phyloP scores from a whole-genome alignment of 2,113 vertebrate species.

The Dicerorhinus sumatrensis region DNA sequence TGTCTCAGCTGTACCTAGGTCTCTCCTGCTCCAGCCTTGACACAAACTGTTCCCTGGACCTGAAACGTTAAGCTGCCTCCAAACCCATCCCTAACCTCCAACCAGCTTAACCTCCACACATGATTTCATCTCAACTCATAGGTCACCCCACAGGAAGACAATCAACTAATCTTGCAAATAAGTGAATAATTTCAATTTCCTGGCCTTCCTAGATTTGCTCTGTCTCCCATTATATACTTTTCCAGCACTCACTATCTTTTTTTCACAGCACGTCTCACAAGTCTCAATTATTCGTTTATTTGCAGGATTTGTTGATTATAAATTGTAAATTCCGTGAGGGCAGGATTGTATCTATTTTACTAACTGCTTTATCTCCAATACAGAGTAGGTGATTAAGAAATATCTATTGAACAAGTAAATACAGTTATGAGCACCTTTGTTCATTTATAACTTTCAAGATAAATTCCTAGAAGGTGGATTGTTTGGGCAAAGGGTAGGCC shows the following conservation, averaged over 20 bases:
- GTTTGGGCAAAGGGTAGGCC: background rate
- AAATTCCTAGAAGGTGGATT: background rate
- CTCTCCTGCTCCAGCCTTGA: background rate
- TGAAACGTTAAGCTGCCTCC: background rate
- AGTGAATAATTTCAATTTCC: background rate
- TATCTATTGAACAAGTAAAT: background rate
- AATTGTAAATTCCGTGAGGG: background rate
- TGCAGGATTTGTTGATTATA: background rate
- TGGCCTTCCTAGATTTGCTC: background rate
- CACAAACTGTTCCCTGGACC: background rate
- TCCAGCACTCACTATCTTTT: background rate
- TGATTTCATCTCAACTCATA: background rate
- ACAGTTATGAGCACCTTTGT: background rate
- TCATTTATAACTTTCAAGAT: background rate
- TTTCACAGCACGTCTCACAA: background rate
- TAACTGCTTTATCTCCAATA: background rate
- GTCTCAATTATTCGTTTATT: constrained; percentile 30
- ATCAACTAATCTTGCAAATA: background rate
- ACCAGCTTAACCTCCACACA: background rate
- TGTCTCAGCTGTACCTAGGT: background rate
- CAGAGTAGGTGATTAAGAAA: background rate
- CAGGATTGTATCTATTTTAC: background rate
- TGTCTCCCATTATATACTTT: background rate
- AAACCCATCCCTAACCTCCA: background rate
- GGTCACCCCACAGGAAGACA: background rate